These are phyloP conservation scores for Tenthredo livida DNA, from an alignment of 2,888 invertebrate species.

Conservation along the genomic window DNA sequence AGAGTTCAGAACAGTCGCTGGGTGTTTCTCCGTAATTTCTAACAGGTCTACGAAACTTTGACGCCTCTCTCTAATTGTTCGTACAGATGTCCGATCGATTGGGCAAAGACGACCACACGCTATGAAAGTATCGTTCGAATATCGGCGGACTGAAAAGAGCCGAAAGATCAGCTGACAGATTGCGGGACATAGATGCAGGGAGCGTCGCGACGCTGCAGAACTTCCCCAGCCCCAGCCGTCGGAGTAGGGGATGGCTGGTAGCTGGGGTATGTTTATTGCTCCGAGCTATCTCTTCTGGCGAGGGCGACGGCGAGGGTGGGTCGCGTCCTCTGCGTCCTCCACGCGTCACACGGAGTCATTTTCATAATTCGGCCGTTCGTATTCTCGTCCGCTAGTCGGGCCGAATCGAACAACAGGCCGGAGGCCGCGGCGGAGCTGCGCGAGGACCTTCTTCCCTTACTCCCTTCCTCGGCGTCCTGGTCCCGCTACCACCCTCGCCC, in stretches of 20 bases:
- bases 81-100: background rate
- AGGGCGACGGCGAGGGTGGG: constrained; percentile 70
- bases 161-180: constrained; percentile 18
- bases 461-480: constrained; percentile 54
- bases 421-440: constrained; percentile 74
- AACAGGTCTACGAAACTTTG: background rate
- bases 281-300: constrained; percentile 75
- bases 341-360: constrained; percentile 80
- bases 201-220: constrained; percentile 45
- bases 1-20: background rate
- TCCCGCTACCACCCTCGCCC: constrained; percentile 55
- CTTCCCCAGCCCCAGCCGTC: background rate
- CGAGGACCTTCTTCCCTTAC: constrained; percentile 61
- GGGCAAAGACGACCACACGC: background rate
- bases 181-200: constrained; percentile 32
- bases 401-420: constrained; percentile 80
- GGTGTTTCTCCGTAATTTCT: constrained; percentile 3
- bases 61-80: constrained; percentile 7
- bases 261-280: constrained; percentile 77
- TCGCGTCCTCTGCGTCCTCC: constrained; percentile 51
- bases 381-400: constrained; percentile 80
- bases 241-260: constrained; percentile 35
- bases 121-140: constrained; percentile 6
- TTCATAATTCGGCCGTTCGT: constrained; percentile 83
- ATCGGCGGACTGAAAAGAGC: background rate